A percentile compares a stretch with the other conserved stretches of the same genome.
These are phyloP conservation scores for Agapostemon virescens DNA, from an alignment of 2,888 invertebrate genomes.

Conservation along the genomic window DNA sequence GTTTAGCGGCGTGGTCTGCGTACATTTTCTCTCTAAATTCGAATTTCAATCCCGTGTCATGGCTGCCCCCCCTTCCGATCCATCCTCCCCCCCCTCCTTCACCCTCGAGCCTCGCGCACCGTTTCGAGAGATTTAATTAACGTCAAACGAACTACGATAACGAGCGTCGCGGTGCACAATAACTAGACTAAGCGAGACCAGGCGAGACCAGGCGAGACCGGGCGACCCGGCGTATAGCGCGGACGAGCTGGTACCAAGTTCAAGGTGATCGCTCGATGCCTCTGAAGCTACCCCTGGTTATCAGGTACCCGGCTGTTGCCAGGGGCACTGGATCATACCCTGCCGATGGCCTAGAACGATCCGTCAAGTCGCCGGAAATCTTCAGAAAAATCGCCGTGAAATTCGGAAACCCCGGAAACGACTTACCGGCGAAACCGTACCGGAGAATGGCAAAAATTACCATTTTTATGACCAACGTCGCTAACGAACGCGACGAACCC, in stretches of 20 bases:
- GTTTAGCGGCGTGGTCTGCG: constrained; percentile 22
- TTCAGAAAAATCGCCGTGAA: neutral
- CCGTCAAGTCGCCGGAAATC: neutral
- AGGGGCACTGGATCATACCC: neutral
- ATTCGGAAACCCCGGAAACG: too few species aligned
- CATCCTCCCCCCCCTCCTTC: neutral
- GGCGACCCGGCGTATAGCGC: constrained; percentile 2
- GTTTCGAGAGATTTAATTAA: constrained; percentile 57
- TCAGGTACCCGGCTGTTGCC: neutral
- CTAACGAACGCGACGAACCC: neutral
- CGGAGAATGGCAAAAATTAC: neutral
- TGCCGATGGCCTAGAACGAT: neutral
- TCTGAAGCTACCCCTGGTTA: neutral
- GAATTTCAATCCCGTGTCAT: constrained; percentile 25
- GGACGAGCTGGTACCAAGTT: constrained; percentile 50
- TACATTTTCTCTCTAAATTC: constrained; percentile 35
- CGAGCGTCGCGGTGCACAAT: constrained; percentile 42
- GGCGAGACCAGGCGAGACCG: neutral
- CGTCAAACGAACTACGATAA: constrained; percentile 53
- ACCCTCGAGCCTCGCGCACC: neutral
- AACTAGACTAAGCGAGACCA: constrained; percentile 36
- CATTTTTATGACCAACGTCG: neutral
- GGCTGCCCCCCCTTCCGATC: neutral
- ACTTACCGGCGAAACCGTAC: too few species aligned
- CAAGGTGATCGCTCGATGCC: constrained; percentile 45